Evolutionary conservation across 37 sponge, comb jelly and placozoan genomes (phyloP).

Genomic region (Halisarca cf. caerulea): DNA sequence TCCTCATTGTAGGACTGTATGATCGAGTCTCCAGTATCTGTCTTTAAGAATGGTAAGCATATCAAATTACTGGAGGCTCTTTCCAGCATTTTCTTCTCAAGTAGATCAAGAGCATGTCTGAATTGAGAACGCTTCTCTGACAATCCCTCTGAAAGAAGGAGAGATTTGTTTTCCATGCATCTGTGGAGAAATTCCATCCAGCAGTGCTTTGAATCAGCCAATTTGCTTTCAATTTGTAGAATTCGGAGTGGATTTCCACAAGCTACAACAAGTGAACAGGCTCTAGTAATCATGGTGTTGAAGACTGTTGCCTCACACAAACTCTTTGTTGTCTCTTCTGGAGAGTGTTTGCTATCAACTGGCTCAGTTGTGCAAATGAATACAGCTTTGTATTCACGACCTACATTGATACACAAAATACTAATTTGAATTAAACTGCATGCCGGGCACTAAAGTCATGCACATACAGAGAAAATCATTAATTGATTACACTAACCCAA

Average conservation of each 20-base stretch:
- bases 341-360: not conserved
- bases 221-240: constrained; percentile 29
- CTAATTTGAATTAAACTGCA: too few relatives aligned
- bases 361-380: constrained; percentile 59
- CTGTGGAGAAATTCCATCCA: constrained; percentile 61
- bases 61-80: not conserved
- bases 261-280: constrained; percentile 59
- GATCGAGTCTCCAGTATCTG: not conserved
- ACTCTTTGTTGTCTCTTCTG: constrained; percentile 46
- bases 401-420: too few relatives aligned
- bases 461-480: too few relatives aligned
- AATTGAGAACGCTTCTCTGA: not conserved
- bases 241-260: constrained; percentile 71
- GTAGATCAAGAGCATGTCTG: not conserved
- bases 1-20: not conserved
- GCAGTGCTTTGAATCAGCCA: constrained; percentile 18
- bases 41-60: not conserved
- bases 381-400: constrained; percentile 37
- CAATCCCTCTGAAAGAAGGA: not conserved
- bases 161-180: constrained; percentile 50
- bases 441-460: too few relatives aligned
- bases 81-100: not conserved
- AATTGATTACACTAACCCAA: too few relatives aligned
- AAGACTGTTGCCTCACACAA: constrained; percentile 60
- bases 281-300: constrained; percentile 71